A percentile compares a stretch with the other conserved stretches of the same genome.
These are phyloP conservation scores for Araneus ventricosus DNA, from an alignment of 1,140 invertebrate species.

Conservation along the genomic window DNA sequence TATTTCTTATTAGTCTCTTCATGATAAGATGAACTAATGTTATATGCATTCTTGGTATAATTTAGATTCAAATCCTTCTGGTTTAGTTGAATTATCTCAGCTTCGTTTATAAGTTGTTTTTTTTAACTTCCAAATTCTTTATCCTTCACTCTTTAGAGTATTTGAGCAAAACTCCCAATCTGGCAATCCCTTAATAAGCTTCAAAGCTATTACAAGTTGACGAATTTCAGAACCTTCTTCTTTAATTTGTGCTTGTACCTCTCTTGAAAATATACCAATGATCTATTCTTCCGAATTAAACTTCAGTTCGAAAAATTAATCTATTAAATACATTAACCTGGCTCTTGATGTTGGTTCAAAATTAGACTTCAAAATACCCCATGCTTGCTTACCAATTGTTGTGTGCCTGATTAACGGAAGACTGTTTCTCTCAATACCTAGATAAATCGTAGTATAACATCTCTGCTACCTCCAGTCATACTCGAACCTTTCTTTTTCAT, in stretches of 20 bases:
- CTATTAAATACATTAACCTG: background rate
- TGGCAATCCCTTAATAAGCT: background rate
- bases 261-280: background rate
- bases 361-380: constrained; percentile 22
- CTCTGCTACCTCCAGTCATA: background rate
- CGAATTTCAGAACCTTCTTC: background rate
- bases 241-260: background rate
- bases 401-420: background rate
- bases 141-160: background rate
- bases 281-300: background rate
- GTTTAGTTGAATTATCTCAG: constrained; percentile 7
- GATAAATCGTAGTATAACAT: background rate
- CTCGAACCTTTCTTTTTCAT: background rate
- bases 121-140: background rate
- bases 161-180: constrained; percentile 10
- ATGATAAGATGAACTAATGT: background rate
- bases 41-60: background rate
- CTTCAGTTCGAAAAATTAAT: background rate
- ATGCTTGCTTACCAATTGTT: background rate
- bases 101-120: background rate
- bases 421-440: background rate
- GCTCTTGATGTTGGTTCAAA: constrained; percentile 32
- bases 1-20: background rate
- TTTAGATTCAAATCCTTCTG: constrained; percentile 16
- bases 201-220: background rate